Conservation (phyloP, 2,797 vertebrate genomes). For the Sparidentex hasta region DNA sequence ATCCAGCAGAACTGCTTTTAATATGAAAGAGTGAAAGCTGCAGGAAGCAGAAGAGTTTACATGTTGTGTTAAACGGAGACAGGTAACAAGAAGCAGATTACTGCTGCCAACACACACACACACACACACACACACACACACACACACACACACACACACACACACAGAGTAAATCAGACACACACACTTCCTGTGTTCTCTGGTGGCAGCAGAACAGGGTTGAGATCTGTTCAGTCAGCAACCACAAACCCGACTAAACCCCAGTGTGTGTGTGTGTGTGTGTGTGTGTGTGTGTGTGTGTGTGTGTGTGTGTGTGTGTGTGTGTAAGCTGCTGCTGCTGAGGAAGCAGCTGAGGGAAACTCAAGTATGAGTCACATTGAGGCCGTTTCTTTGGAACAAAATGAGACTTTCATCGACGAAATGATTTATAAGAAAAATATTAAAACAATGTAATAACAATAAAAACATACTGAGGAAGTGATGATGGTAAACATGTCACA, state of each 20-base stretch:
- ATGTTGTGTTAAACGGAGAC: slow-evolving; percentile 2
- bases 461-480: no score
- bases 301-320: slow-evolving; percentile 12
- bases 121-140: slow-evolving; percentile 7
- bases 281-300: slow-evolving; percentile 31
- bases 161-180: not conserved
- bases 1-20: not conserved
- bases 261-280: slow-evolving; percentile 23
- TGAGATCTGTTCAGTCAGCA: slow-evolving; percentile 59
- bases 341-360: slow-evolving; percentile 51
- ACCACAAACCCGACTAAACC: slow-evolving; percentile 37
- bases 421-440: no score
- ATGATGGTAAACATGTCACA: no score
- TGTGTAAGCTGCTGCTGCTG: not conserved
- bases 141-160: not conserved
- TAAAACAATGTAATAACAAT: no score
- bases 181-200: slow-evolving; percentile 48
- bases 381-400: not conserved
- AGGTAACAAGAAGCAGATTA: not conserved
- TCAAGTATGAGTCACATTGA: slow-evolving; percentile 19
- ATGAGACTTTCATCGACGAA: not conserved
- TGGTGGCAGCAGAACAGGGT: slow-evolving; percentile 26
- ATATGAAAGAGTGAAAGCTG: not conserved
- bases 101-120: not conserved
- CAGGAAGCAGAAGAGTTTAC: slow-evolving; percentile 5